phyloP scores from a whole-genome alignment of 2,113 vertebrate genomes.

The Saccopteryx leptura region DNA sequence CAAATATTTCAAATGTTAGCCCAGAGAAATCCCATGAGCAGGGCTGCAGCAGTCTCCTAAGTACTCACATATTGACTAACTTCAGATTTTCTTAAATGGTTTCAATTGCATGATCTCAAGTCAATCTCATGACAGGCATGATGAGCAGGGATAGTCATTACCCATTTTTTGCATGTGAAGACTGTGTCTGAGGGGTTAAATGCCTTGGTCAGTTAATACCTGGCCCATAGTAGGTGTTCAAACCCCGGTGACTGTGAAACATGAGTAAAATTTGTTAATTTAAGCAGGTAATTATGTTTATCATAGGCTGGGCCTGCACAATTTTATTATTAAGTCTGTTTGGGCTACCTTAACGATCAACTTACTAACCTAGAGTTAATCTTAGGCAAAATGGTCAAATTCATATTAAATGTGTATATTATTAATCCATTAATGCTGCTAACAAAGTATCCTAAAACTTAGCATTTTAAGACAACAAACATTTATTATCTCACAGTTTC shows the following conservation, averaged over 20 bases:
- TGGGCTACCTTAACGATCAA: not conserved
- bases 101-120: conserved; percentile 44
- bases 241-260: not conserved
- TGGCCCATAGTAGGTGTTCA: not conserved
- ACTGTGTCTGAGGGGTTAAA: not conserved
- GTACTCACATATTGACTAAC: not conserved
- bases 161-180: not conserved
- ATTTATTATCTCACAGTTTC: conserved; percentile 21
- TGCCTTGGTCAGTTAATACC: not conserved
- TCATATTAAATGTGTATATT: not conserved
- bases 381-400: not conserved
- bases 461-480: not conserved
- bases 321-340: not conserved
- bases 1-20: conserved; percentile 64
- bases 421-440: not conserved
- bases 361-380: not conserved
- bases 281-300: not conserved
- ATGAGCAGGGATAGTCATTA: not conserved
- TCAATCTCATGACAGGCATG: conserved; percentile 45
- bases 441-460: conserved; percentile 52
- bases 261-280: conserved; percentile 11
- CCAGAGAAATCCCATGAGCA: conserved; percentile 32
- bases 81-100: conserved; percentile 59
- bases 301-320: not conserved
- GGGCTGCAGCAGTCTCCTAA: not conserved